A percentile compares a stretch with the other conserved stretches of the same genome.
phyloP scores from a whole-genome alignment of 2,113 vertebrate species.

The Anguilla rostrata region DNA sequence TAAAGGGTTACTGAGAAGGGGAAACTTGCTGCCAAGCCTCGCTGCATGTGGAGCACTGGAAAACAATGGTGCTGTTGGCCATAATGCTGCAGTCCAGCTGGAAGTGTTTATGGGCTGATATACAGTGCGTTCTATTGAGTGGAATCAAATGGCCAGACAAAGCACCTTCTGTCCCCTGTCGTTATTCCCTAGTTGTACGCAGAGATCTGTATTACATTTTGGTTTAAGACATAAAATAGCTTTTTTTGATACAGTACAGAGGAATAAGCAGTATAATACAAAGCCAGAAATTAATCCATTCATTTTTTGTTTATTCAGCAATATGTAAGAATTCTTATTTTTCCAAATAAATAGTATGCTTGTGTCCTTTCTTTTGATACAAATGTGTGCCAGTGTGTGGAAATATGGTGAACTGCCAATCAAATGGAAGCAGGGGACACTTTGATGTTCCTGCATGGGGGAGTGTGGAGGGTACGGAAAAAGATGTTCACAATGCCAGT shows the following conservation, averaged over 20 bases:
- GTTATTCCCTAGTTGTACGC: slow-evolving; percentile 64
- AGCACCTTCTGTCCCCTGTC: slow-evolving; percentile 66
- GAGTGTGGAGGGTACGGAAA: slow-evolving; percentile 28
- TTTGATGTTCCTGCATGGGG: slow-evolving; percentile 31
- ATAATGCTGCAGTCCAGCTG: slow-evolving; percentile 42
- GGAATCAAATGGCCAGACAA: slow-evolving; percentile 48
- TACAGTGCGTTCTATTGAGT: slow-evolving; percentile 33
- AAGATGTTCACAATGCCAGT: slow-evolving; percentile 28
- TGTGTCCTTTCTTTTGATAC: slow-evolving; percentile 21
- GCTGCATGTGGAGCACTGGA: slow-evolving; percentile 1
- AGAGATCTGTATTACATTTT: slow-evolving; percentile 28
- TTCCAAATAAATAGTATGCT: slow-evolving; percentile 10
- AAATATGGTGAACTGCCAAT: slow-evolving; percentile 13
- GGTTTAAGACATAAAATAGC: not conserved
- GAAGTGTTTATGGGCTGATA: slow-evolving; percentile 49
- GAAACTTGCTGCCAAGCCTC: not conserved
- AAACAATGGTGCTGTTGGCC: slow-evolving; percentile 35
- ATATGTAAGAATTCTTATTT: not conserved
- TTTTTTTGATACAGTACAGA: not conserved
- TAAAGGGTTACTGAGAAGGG: not conserved
- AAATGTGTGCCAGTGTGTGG: not conserved
- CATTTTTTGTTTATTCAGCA: not conserved
- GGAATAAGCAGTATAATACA: not conserved
- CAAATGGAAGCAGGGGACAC: slow-evolving; percentile 13
- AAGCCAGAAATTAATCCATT: not conserved